These are phyloP conservation scores for Pantherophis guttatus DNA, from an alignment of 2,113 vertebrate genomes.

Conservation along the genomic window DNA sequence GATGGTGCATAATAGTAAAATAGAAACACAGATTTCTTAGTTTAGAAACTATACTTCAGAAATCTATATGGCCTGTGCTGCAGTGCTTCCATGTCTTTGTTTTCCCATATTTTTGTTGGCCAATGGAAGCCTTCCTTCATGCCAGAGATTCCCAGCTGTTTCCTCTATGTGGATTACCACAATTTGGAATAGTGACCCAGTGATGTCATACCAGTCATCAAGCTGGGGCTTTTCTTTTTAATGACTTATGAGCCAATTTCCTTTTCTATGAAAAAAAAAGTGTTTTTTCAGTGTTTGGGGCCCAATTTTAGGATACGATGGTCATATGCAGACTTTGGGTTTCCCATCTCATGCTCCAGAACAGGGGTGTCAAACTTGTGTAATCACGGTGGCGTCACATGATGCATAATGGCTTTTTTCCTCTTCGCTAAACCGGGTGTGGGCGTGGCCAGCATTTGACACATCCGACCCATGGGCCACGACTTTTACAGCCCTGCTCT, in stretches of 20 bases:
- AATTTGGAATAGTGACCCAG: neutral
- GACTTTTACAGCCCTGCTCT: neutral
- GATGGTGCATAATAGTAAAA: conserved; percentile 6
- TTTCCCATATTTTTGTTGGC: neutral
- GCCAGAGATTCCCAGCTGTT: neutral
- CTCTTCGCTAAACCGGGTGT: no score
- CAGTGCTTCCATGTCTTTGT: neutral
- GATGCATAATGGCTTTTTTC: no score
- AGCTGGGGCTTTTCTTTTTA: neutral
- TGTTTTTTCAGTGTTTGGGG: neutral
- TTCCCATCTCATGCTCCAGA: neutral
- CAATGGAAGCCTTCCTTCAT: neutral
- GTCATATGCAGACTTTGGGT: neutral
- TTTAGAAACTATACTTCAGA: neutral
- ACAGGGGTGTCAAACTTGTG: no score
- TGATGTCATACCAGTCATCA: neutral
- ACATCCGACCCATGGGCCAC: no score
- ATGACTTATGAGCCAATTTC: neutral
- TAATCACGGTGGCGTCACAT: no score
- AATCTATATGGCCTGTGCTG: neutral
- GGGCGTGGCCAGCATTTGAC: no score
- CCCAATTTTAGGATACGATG: neutral
- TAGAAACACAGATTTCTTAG: neutral
- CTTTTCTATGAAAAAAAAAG: neutral
- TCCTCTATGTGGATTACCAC: neutral